These are phyloP conservation scores for Bombycilla garrulus DNA, from an alignment of 2,113 vertebrate genomes.

Conservation along the genomic window DNA sequence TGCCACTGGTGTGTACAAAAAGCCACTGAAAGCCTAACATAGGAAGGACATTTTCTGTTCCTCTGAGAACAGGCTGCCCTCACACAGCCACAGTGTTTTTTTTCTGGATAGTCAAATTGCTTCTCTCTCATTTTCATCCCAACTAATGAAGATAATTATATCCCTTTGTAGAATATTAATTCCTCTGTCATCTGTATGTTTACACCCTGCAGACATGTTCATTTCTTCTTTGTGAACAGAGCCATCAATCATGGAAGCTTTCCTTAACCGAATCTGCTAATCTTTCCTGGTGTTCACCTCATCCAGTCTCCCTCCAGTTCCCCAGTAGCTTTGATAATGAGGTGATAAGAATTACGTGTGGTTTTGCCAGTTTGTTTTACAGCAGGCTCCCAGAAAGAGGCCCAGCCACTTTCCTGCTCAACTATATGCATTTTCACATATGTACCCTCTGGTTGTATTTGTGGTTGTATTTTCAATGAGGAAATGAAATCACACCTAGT, in stretches of 20 bases:
- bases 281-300: neutral
- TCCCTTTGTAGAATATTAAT: neutral
- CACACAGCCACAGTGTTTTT: neutral
- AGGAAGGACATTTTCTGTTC: neutral
- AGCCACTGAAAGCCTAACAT: neutral
- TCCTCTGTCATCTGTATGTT: neutral
- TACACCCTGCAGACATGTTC: slow-evolving; percentile 1
- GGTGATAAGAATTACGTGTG: neutral
- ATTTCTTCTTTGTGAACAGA: neutral
- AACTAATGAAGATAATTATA: neutral
- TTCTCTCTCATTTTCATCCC: slow-evolving; percentile 2
- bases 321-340: neutral
- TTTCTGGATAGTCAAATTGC: neutral
- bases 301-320: neutral
- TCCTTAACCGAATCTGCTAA: neutral
- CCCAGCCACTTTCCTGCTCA: neutral
- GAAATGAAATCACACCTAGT: neutral
- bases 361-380: neutral
- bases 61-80: neutral
- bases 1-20: neutral
- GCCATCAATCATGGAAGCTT: neutral
- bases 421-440: neutral
- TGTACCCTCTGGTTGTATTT: neutral
- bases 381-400: neutral
- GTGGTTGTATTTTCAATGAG: neutral